These are phyloP conservation scores for Tinamus guttatus DNA, from an alignment of 2,113 vertebrate species.

Conservation along the genomic window DNA sequence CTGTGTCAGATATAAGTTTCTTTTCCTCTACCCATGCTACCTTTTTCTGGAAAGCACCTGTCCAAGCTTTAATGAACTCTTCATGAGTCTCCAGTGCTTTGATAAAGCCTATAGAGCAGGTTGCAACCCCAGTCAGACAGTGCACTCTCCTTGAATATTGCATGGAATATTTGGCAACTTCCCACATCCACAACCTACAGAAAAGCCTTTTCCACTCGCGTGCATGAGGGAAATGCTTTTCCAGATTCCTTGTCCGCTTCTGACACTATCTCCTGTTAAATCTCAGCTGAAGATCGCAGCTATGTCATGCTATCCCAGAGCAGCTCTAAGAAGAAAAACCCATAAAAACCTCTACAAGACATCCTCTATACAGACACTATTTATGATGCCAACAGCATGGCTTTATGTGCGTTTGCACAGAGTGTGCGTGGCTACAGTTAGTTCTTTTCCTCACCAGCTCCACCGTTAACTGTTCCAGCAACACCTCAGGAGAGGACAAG, in stretches of 20 bases:
- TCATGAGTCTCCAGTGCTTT: neutral
- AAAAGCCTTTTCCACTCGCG: neutral
- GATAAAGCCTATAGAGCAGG: neutral
- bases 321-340: neutral
- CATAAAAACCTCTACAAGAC: neutral
- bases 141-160: neutral
- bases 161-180: neutral
- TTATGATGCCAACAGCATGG: neutral
- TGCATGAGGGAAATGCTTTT: neutral
- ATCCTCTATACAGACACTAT: neutral
- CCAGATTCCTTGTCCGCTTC: neutral
- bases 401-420: neutral
- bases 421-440: neutral
- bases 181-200: neutral
- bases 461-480: neutral
- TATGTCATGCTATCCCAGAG: neutral
- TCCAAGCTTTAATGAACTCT: neutral
- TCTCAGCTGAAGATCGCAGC: neutral
- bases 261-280: neutral
- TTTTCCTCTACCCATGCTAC: neutral
- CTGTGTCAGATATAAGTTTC: neutral
- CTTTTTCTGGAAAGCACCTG: neutral
- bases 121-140: too few relatives aligned
- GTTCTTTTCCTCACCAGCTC: neutral
- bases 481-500: neutral